Conservation (phyloP, 1,140 invertebrate species). For the Lasioglossum albipes region DNA sequence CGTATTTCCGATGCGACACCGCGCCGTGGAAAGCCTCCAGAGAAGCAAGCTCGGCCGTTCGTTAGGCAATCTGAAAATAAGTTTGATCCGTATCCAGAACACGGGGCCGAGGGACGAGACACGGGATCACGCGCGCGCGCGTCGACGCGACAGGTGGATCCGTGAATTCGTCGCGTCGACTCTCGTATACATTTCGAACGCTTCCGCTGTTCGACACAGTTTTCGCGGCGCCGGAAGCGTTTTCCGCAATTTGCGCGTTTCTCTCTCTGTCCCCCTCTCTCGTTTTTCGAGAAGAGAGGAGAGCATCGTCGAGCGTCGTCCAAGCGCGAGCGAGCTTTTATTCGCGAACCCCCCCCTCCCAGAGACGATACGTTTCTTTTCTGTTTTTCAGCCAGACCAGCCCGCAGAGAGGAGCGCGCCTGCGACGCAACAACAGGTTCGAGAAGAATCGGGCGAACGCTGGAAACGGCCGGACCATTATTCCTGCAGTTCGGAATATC, state of each 20-base stretch:
- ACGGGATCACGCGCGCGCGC: too few relatives aligned
- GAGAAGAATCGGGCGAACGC: too few relatives aligned
- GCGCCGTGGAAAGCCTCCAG: background rate
- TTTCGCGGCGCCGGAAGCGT: background rate
- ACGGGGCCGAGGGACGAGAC: background rate
- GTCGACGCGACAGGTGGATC: background rate
- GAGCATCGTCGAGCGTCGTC: background rate
- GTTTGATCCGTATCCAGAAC: background rate
- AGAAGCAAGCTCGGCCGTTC: background rate
- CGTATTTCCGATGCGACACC: background rate
- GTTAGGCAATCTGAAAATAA: background rate
- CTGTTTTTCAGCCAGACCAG: too few relatives aligned
- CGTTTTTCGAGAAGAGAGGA: too few relatives aligned
- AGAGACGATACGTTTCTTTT: too few relatives aligned
- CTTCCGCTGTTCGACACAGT: background rate
- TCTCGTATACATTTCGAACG: background rate
- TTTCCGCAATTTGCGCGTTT: background rate
- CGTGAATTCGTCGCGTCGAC: background rate
- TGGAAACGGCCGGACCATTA: slow-evolving; percentile 33
- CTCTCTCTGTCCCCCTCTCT: too few relatives aligned
- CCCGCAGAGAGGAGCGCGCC: too few relatives aligned
- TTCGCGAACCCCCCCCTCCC: too few relatives aligned
- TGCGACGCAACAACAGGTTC: too few relatives aligned
- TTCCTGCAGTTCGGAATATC: slow-evolving; percentile 45
- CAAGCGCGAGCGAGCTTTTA: too few relatives aligned